These are phyloP conservation scores for Ecliptopera silaceata DNA, from an alignment of 2,888 invertebrate genomes.

Conservation along the genomic window DNA sequence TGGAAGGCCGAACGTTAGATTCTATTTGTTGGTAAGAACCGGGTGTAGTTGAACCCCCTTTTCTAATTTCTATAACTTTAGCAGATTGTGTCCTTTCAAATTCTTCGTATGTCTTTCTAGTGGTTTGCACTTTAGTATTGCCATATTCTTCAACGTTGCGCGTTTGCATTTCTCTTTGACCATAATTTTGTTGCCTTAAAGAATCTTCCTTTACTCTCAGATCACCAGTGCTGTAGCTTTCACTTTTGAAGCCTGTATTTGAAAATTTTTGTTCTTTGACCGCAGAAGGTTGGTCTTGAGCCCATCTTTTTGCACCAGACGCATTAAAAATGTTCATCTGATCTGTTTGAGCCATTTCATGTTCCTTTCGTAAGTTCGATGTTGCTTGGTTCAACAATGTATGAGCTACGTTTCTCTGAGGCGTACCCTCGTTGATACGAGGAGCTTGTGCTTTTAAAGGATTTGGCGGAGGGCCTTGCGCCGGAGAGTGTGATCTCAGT, in stretches of 20 bases:
- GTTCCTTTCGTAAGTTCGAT: constrained; percentile 68
- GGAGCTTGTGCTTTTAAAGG: constrained; percentile 86
- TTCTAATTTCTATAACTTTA: constrained; percentile 85
- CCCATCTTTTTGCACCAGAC: constrained; percentile 56
- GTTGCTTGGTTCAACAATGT: constrained; percentile 61
- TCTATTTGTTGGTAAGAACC: constrained; percentile 61
- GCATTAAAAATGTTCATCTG: constrained; percentile 59
- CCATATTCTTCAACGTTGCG: constrained; percentile 80
- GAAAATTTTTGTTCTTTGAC: constrained; percentile 75
- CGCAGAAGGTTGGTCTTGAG: constrained; percentile 70
- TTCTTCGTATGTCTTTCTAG: constrained; percentile 86
- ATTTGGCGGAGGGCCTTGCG: constrained; percentile 87
- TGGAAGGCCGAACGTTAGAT: constrained; percentile 63
- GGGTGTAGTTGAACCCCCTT: constrained; percentile 65
- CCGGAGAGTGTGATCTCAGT: constrained; percentile 86
- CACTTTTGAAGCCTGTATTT: constrained; percentile 74
- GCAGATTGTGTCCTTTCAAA: constrained; percentile 86
- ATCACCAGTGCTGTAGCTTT: constrained; percentile 71
- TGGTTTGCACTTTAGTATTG: constrained; percentile 84
- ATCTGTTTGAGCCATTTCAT: constrained; percentile 71
- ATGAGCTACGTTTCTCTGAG: constrained; percentile 64
- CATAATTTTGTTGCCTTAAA: constrained; percentile 68
- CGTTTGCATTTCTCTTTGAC: constrained; percentile 71
- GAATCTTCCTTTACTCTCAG: constrained; percentile 68
- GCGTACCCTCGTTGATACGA: constrained; percentile 80